These are phyloP conservation scores for Hydroisotoma schaefferi DNA, from an alignment of 2,888 invertebrate species.

Conservation along the genomic window DNA sequence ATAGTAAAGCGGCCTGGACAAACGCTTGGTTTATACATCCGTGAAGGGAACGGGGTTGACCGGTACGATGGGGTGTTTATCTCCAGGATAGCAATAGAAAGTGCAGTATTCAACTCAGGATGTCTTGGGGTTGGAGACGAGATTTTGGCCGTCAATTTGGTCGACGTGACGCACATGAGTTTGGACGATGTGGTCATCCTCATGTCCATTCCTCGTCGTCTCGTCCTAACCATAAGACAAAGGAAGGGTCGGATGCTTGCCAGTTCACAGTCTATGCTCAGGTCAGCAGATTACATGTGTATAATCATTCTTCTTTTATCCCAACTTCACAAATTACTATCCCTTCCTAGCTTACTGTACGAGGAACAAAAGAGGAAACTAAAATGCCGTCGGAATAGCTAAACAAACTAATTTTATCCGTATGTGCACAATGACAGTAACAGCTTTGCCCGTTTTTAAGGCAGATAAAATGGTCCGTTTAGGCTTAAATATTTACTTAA, in stretches of 20 bases:
- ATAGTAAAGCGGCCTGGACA: constrained; percentile 99
- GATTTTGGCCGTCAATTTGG: constrained; percentile 95
- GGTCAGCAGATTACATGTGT: no score
- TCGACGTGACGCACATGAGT: constrained; percentile 96
- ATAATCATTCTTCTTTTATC: no score
- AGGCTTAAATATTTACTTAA: no score
- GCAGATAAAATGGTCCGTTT: no score
- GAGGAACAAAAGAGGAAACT: no score
- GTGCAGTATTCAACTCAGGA: constrained; percentile 94
- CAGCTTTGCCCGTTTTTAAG: no score
- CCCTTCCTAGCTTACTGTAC: no score
- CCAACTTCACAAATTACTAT: no score
- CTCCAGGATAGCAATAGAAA: constrained; percentile 90
- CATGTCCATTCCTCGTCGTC: constrained; percentile 95
- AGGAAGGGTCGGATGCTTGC: constrained; percentile 45
- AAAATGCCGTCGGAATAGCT: no score
- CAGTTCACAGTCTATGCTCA: constrained; percentile 6
- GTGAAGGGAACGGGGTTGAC: constrained; percentile 97
- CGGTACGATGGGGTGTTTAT: constrained; percentile 96
- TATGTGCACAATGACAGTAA: no score
- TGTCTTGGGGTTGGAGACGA: constrained; percentile 92
- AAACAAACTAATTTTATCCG: no score
- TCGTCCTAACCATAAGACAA: constrained; percentile 89
- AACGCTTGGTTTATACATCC: constrained; percentile 93
- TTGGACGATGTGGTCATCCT: constrained; percentile 98